Base-by-base conservation (phyloP, 1,140 invertebrate species). In the Panulirus ornatus region DNA sequence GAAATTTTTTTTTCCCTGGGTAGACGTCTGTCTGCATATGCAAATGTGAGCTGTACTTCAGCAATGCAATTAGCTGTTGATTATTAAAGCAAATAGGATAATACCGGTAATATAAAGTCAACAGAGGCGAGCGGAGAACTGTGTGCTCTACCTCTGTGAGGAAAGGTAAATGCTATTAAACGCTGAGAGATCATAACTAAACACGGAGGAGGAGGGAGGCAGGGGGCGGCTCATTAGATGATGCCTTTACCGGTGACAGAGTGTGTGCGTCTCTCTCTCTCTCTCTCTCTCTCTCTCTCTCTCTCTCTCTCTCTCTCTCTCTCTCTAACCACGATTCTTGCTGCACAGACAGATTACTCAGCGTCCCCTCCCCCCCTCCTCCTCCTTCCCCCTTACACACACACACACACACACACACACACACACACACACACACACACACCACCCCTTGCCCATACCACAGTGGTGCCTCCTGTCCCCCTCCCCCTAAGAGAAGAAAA, bases 101-200 rank as follows among this genome's bases (percentile, higher is more conserved):
- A 81, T 81, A 30, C 47, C 22, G 47, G 54, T 81, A 81, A 81
- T 81, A 81, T 47, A 19, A 36, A 81, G 78, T 81, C 78, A 81
- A 81, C 78, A 81, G 47, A 3, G 78, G 36, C 3, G n/a, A 47
- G 78, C 78, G 78, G 38, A 14, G 38, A 54, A 22, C 34, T 34
- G 11, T 38, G 34, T 54, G 38, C 42, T 51, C 78, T 27, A 34
- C 34, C 11, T 81, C 51, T 58, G 30, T 81, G 78, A 81, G 54
- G 78, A 22, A 81, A 58, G 16, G 78, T 81, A 58, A 81, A 81
- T 81, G 58, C 58, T 58, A 81, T 19, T 36, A 34, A 14, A 81
- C 27, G 47, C 36, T n/a, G n/a, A 47, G 38, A 81, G 78, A 30
- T 36, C 78, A 58, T 58, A 38, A 58, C 78, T 81, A 81, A 81